phyloP scores from a whole-genome alignment of 2,888 invertebrate species.

The Hipparchia semele region DNA sequence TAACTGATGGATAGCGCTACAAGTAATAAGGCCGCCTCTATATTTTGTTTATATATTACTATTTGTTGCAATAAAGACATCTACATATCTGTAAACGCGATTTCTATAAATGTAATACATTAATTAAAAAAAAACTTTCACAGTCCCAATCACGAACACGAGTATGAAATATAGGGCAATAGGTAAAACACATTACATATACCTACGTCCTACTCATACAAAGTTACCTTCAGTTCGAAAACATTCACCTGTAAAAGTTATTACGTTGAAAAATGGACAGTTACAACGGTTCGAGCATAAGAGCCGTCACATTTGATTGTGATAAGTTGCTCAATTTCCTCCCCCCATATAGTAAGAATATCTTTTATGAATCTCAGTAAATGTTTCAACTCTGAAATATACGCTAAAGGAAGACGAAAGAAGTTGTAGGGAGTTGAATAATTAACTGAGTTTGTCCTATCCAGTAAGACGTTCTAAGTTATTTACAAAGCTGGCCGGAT shows the following conservation, averaged over 20 bases:
- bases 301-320: slow-evolving; percentile 42
- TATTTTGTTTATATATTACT: too few relatives aligned
- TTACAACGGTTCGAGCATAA: slow-evolving; percentile 42
- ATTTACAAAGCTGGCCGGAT: slow-evolving; percentile 1
- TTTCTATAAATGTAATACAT: background rate
- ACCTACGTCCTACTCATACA: background rate
- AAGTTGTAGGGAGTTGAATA: slow-evolving; percentile 8
- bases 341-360: slow-evolving; percentile 27
- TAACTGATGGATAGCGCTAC: too few relatives aligned
- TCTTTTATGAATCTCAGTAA: slow-evolving; percentile 22
- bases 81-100: too few relatives aligned
- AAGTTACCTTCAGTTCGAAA: slow-evolving; percentile 22
- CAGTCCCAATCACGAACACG: background rate
- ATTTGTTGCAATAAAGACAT: too few relatives aligned
- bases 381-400: slow-evolving; percentile 14
- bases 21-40: too few relatives aligned
- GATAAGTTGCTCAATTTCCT: slow-evolving; percentile 42
- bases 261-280: slow-evolving; percentile 35
- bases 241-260: slow-evolving; percentile 26
- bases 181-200: background rate
- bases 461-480: background rate
- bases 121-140: background rate
- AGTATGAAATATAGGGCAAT: background rate
- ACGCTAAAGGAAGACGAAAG: background rate
- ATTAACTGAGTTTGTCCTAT: slow-evolving; percentile 16